Percentiles rank a stretch among this genome's conserved stretches.
Evolutionary conservation across 2,113 vertebrate genomes (phyloP).

Genomic region (Chlorodrepanis virens): DNA sequence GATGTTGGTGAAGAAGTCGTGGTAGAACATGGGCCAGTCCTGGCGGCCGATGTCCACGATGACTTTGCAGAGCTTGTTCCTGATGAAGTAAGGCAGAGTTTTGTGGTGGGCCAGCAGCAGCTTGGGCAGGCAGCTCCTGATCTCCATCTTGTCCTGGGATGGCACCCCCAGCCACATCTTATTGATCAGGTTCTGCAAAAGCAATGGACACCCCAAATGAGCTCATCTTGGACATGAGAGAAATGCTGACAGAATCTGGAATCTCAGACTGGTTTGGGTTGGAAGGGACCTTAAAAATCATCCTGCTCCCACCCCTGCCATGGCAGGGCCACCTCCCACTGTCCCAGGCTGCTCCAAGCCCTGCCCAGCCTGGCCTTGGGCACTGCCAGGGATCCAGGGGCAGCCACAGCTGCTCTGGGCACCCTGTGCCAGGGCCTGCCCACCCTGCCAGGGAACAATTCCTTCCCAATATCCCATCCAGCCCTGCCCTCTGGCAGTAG

Average conservation of each 20-base stretch:
- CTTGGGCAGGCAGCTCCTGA: slow-evolving; percentile 95
- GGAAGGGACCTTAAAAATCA: neutral
- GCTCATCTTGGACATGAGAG: neutral
- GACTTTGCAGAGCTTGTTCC: slow-evolving; percentile 98
- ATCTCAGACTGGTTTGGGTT: neutral
- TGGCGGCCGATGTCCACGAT: slow-evolving; percentile 98
- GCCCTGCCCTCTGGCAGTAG: neutral
- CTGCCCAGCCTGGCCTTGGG: fast-evolving
- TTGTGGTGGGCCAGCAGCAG: slow-evolving; percentile 93
- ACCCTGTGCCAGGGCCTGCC: neutral
- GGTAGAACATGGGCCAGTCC: slow-evolving; percentile 99
- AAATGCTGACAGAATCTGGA: fast-evolving
- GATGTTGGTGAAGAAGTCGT: slow-evolving; percentile 97
- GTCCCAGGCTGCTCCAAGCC: fast-evolving
- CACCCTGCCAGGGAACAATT: neutral
- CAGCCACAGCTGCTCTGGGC: neutral
- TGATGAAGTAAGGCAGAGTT: slow-evolving; percentile 93
- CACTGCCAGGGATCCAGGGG: neutral
- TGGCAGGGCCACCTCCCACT: neutral
- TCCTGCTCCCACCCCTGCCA: fast-evolving
- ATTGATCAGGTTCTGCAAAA: slow-evolving; percentile 92
- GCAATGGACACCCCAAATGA: neutral
- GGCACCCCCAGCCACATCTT: slow-evolving; percentile 98
- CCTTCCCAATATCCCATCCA: neutral
- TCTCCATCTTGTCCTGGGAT: slow-evolving; percentile 96